Conservation (phyloP, 2,113 vertebrate species). For the Xenopus tropicalis region DNA sequence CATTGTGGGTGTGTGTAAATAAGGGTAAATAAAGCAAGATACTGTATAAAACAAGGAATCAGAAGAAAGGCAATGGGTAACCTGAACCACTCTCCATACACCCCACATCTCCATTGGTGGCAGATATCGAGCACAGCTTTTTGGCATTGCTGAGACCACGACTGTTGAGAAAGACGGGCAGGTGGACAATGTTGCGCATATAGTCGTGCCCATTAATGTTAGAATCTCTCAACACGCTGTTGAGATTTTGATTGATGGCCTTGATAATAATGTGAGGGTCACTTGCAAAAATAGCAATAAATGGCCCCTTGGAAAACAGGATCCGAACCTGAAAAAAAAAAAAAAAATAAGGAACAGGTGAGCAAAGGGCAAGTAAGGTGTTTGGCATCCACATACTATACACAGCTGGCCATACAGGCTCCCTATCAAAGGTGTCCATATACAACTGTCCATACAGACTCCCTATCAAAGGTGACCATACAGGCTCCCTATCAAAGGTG, state of each 20-base stretch:
- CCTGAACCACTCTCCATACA: constrained; percentile 66
- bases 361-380: not conserved
- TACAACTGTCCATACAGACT: too few species aligned
- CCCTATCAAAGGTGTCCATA: too few species aligned
- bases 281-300: constrained; percentile 96
- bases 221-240: constrained; percentile 92
- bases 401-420: not conserved
- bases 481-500: too few species aligned
- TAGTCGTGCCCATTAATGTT: constrained; percentile 99
- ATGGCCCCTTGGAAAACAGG: constrained; percentile 94
- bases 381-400: not conserved
- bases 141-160: constrained; percentile 83
- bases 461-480: too few species aligned
- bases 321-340: constrained; percentile 78
- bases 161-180: constrained; percentile 97
- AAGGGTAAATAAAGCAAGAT: not conserved
- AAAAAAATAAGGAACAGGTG: not conserved
- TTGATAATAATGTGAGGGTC: constrained; percentile 98
- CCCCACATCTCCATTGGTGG: constrained; percentile 77
- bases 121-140: constrained; percentile 72
- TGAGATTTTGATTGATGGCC: constrained; percentile 98
- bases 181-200: constrained; percentile 95
- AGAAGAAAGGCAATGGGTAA: constrained; percentile 30
- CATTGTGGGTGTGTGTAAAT: too few species aligned
- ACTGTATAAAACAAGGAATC: not conserved